These are phyloP conservation scores for Zaprionus lineosus DNA, from an alignment of 2,888 invertebrate genomes.

Conservation along the genomic window DNA sequence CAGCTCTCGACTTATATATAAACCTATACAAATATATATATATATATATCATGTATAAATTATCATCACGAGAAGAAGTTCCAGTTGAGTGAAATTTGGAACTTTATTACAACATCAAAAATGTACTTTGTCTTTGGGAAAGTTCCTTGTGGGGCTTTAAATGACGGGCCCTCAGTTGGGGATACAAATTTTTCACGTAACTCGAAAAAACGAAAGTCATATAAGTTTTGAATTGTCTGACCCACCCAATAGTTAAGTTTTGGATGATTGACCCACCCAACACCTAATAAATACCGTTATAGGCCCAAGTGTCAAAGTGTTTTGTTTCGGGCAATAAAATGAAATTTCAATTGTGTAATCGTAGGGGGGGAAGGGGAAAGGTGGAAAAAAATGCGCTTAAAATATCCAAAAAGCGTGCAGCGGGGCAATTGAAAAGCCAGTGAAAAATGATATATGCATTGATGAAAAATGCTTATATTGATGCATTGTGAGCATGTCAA, in stretches of 20 bases:
- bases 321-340: constrained; percentile 56
- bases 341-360: constrained; percentile 64
- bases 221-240: not conserved
- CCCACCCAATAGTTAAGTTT: constrained; percentile 9
- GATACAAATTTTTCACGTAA: no score
- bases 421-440: constrained; percentile 54
- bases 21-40: no score
- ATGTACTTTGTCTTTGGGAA: not conserved
- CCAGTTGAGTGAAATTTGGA: constrained; percentile 21
- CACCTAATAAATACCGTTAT: constrained; percentile 33
- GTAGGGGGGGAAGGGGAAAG: no score
- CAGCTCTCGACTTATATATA: no score
- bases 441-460: constrained; percentile 71
- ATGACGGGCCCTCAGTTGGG: no score
- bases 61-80: no score
- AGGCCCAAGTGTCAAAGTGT: constrained; percentile 52
- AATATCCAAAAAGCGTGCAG: constrained; percentile 19
- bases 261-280: constrained; percentile 6
- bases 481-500: constrained; percentile 67
- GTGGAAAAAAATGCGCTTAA: constrained; percentile 61
- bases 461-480: constrained; percentile 66
- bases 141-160: no score
- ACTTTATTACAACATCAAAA: constrained; percentile 6
- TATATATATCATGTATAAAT: constrained; percentile 7
- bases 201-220: constrained; percentile 68